A percentile compares a stretch with the other conserved stretches of the same genome.
Evolutionary conservation across 2,888 invertebrate species (phyloP).

Genomic region (Phyllotreta striolata): DNA sequence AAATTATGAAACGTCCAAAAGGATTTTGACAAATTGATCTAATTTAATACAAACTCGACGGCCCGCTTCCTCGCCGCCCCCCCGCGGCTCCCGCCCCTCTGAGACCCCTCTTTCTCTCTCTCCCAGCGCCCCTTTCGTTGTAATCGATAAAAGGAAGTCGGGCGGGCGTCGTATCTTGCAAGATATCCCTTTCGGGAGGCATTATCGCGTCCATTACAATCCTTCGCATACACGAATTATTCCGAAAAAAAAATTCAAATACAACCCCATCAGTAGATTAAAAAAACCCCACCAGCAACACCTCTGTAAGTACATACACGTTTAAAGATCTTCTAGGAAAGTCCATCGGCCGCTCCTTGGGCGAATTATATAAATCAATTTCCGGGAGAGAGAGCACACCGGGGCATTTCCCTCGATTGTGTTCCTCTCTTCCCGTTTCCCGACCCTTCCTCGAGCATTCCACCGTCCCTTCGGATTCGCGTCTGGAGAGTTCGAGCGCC

Average conservation of each 20-base stretch:
- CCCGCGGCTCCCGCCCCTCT: too few species aligned
- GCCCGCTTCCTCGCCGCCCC: background rate
- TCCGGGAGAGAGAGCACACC: constrained; percentile 37
- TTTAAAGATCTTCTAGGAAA: too few species aligned
- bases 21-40: constrained; percentile 55
- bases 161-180: constrained; percentile 34
- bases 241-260: too few species aligned
- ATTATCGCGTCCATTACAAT: too few species aligned
- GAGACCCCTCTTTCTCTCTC: too few species aligned
- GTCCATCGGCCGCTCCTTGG: constrained; percentile 32
- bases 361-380: constrained; percentile 48
- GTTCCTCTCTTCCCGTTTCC: constrained; percentile 11
- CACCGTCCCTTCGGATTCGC: background rate
- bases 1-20: constrained; percentile 52
- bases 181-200: constrained; percentile 28
- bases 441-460: background rate
- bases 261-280: too few species aligned
- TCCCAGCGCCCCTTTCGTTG: constrained; percentile 26
- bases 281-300: too few species aligned
- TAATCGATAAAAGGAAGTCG: constrained; percentile 44
- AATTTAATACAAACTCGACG: constrained; percentile 49
- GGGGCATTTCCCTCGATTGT: constrained; percentile 30
- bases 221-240: too few species aligned
- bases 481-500: constrained; percentile 24
- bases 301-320: too few species aligned